Evolutionary conservation across 2,888 invertebrate genomes (phyloP).

Genomic region (Drosophila eohydei): DNA sequence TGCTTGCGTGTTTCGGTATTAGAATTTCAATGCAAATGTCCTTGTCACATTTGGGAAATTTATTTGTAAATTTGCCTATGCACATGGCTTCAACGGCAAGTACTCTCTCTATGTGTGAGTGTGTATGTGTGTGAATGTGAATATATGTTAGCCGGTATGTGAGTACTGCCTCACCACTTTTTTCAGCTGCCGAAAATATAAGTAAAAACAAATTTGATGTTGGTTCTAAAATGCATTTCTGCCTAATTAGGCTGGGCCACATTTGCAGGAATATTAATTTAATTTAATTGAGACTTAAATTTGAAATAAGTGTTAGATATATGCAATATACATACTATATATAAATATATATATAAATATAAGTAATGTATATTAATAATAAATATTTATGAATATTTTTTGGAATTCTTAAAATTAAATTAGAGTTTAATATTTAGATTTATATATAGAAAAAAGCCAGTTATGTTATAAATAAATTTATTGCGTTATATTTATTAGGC

Average conservation of each 20-base stretch:
- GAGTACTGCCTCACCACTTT: constrained; percentile 5
- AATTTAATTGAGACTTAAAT: neutral
- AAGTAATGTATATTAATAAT: neutral
- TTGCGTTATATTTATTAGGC: neutral
- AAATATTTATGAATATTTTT: neutral
- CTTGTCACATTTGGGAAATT: constrained; percentile 78
- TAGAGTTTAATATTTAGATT: neutral
- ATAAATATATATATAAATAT: neutral
- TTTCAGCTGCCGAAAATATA: constrained; percentile 56
- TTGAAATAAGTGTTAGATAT: neutral
- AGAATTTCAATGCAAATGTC: constrained; percentile 77
- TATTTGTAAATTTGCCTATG: constrained; percentile 69
- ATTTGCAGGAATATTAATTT: neutral
- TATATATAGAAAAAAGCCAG: neutral
- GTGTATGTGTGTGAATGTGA: neutral
- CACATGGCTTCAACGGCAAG: constrained; percentile 35
- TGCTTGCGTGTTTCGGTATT: constrained; percentile 60
- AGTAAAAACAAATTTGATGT: constrained; percentile 21
- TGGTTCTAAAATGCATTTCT: constrained; percentile 25
- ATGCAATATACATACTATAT: neutral
- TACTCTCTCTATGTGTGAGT: constrained; percentile 17
- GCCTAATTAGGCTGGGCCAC: neutral
- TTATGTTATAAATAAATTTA: neutral
- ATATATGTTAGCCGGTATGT: neutral
- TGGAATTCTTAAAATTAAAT: neutral